Percentiles rank a stretch among this genome's conserved stretches.
Conservation (phyloP, 2,888 invertebrate species). For the Erebia ligea region DNA sequence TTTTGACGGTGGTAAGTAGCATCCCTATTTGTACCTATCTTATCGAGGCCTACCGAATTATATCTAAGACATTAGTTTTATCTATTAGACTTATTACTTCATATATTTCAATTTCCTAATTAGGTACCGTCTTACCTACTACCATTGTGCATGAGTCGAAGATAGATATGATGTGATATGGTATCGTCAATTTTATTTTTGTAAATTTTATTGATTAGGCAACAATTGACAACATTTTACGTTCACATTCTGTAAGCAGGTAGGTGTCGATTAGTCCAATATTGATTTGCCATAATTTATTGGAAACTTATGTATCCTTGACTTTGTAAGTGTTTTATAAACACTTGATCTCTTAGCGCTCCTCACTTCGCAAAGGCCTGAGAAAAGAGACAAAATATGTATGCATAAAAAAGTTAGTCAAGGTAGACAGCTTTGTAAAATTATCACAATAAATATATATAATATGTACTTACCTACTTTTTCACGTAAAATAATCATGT, state of each 20-base stretch:
- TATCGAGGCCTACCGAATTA: slow-evolving; percentile 1
- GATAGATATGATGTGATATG: slow-evolving; percentile 7
- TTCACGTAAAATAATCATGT: too few relatives aligned
- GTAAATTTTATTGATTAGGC: slow-evolving; percentile 3
- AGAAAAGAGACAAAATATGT: too few relatives aligned
- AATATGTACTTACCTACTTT: too few relatives aligned
- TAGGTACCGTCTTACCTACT: background rate
- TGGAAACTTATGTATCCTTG: background rate
- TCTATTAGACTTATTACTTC: slow-evolving; percentile 13
- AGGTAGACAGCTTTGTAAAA: too few relatives aligned
- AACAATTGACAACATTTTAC: slow-evolving; percentile 5
- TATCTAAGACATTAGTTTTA: slow-evolving; percentile 4
- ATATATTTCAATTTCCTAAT: slow-evolving; percentile 10
- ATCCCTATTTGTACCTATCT: background rate
- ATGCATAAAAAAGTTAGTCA: too few relatives aligned
- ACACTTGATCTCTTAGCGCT: background rate
- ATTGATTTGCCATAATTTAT: background rate
- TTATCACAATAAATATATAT: too few relatives aligned
- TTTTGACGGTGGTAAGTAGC: too few relatives aligned
- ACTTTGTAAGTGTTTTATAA: background rate
- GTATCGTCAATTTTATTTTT: slow-evolving; percentile 14
- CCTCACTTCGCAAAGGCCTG: background rate
- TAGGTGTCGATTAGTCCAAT: slow-evolving; percentile 10
- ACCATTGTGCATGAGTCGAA: slow-evolving; percentile 5
- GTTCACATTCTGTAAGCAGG: background rate